A percentile compares a stretch with the other conserved stretches of the same genome.
Evolutionary conservation across 2,113 vertebrate genomes (phyloP).

Genomic region (Dasyurus viverrinus): DNA sequence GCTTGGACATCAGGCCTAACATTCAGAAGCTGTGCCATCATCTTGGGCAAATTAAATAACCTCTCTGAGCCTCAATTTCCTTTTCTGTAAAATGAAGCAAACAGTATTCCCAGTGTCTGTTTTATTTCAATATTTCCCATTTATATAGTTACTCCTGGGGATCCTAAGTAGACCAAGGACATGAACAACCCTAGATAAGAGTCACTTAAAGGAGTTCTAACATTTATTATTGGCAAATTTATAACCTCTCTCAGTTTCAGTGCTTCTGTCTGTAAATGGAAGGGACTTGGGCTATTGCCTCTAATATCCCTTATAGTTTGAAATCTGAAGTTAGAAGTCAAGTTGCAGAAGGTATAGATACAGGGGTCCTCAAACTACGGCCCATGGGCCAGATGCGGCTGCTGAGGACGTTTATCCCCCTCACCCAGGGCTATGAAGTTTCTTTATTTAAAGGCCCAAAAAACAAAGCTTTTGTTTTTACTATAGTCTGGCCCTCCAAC

Average conservation of each 20-base stretch:
- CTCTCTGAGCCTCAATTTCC: neutral
- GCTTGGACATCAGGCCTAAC: neutral
- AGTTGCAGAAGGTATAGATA: neutral
- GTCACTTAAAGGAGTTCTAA: neutral
- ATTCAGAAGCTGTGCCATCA: neutral
- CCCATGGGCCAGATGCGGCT: no score
- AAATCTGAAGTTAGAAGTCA: neutral
- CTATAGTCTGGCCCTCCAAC: no score
- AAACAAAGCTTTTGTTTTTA: no score
- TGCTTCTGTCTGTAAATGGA: neutral
- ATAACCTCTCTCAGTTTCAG: neutral
- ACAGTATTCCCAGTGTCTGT: neutral
- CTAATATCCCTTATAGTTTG: neutral
- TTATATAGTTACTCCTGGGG: neutral
- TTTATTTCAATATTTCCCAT: neutral
- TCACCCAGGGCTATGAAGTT: no score
- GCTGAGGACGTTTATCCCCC: no score
- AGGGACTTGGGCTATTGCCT: neutral
- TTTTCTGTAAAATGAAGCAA: neutral
- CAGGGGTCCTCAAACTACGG: no score
- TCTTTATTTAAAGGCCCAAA: no score
- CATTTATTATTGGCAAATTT: neutral
- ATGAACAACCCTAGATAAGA: neutral
- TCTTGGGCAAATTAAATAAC: no score
- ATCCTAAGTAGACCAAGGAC: neutral